These are phyloP conservation scores for Strigamia crassipes DNA, from an alignment of 2,888 invertebrate genomes.

Conservation along the genomic window DNA sequence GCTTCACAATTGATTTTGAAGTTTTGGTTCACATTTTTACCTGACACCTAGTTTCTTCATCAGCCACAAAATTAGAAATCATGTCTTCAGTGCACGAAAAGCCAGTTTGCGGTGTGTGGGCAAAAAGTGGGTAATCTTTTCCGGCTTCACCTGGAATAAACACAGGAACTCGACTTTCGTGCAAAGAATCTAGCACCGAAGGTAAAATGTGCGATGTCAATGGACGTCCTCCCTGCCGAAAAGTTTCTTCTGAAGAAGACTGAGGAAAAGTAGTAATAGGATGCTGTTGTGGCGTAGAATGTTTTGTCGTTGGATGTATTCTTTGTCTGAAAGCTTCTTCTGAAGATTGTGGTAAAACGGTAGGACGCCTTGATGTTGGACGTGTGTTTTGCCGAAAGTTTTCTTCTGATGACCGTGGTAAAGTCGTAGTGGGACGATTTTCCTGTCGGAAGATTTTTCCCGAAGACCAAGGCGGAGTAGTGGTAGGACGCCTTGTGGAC, in stretches of 20 bases:
- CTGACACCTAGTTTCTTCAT: slow-evolving; percentile 42
- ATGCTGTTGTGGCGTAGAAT: too few species aligned
- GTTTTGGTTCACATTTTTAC: too few species aligned
- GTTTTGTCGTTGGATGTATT: too few species aligned
- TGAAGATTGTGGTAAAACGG: background rate
- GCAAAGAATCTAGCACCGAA: slow-evolving; percentile 43
- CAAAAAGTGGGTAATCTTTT: slow-evolving; percentile 38
- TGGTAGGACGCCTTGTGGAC: too few species aligned
- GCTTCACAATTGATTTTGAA: too few species aligned
- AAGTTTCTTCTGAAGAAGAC: too few species aligned
- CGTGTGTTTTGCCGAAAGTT: too few species aligned
- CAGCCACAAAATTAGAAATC: slow-evolving; percentile 28
- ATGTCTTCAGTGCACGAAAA: background rate
- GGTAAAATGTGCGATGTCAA: background rate
- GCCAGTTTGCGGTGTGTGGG: background rate
- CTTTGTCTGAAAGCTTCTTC: too few species aligned
- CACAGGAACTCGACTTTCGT: background rate
- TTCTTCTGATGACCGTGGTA: background rate
- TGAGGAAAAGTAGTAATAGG: too few species aligned
- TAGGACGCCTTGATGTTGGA: background rate
- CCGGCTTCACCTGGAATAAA: slow-evolving; percentile 46
- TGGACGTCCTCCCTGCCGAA: background rate
- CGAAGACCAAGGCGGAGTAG: too few species aligned
- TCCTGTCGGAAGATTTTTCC: background rate
- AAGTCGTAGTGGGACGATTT: background rate